A percentile compares a stretch with the other conserved stretches of the same genome.
These are phyloP conservation scores for Condylura cristata DNA, from an alignment of 2,113 vertebrate species.

Conservation along the genomic window DNA sequence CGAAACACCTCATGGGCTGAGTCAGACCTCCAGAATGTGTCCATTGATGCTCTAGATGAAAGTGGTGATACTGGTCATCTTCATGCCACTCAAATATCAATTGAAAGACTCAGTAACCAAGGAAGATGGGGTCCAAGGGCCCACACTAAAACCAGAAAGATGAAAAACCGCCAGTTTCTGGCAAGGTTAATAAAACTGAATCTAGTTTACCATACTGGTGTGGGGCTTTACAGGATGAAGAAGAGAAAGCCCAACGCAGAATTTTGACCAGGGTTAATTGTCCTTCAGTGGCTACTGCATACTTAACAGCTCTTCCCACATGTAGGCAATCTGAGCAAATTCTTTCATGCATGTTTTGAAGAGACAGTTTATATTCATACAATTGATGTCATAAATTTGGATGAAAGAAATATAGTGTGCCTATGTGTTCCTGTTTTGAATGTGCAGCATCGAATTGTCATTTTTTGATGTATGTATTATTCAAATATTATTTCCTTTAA, in stretches of 20 bases:
- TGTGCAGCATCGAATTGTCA: neutral
- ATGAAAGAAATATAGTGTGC: neutral
- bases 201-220: neutral
- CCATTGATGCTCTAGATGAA: neutral
- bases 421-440: neutral
- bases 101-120: neutral
- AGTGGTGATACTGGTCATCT: constrained; percentile 25
- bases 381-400: neutral
- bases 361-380: neutral
- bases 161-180: neutral
- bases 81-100: neutral
- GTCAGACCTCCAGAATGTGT: neutral
- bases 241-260: neutral
- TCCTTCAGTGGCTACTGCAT: fast-evolving
- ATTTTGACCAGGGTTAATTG: neutral
- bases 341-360: neutral
- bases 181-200: neutral
- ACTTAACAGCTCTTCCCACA: neutral
- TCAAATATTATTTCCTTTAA: neutral
- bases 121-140: neutral
- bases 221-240: neutral
- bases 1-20: neutral
- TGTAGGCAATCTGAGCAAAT: neutral
- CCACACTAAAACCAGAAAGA: neutral
- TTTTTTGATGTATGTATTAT: neutral